phyloP scores from a whole-genome alignment of 1,140 invertebrate species.

The Bathynomus jamesi region DNA sequence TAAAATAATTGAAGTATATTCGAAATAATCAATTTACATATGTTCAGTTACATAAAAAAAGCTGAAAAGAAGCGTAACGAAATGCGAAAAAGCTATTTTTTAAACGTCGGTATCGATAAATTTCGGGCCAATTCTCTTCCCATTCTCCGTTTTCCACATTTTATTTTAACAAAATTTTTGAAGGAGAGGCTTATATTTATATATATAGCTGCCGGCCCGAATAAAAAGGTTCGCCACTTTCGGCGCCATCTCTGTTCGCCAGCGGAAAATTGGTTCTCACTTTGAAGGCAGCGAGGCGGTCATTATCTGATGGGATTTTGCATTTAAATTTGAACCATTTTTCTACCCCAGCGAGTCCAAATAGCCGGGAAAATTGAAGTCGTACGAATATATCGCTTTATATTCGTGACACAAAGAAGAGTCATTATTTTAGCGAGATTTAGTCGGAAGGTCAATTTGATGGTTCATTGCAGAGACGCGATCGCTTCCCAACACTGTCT shows the following conservation, averaged over 20 bases:
- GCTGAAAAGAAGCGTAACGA: too few relatives aligned
- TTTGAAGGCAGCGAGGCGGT: conserved; percentile 33
- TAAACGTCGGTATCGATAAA: too few relatives aligned
- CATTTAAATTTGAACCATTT: conserved; percentile 38
- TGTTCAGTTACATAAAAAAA: too few relatives aligned
- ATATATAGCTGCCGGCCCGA: conserved; percentile 6
- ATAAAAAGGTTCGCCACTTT: conserved; percentile 20
- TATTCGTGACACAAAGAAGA: conserved; percentile 36
- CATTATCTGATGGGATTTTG: conserved; percentile 39
- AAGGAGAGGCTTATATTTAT: conserved; percentile 1
- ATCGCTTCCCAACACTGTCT: not conserved
- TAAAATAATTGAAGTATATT: too few relatives aligned
- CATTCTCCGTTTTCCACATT: too few relatives aligned
- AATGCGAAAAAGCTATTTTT: too few relatives aligned
- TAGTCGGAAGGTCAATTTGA: conserved; percentile 24
- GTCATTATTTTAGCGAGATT: conserved; percentile 34
- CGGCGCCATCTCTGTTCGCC: conserved; percentile 30
- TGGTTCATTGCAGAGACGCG: conserved; percentile 7
- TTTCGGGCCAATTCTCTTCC: too few relatives aligned
- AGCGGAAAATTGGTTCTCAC: conserved; percentile 38
- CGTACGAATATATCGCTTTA: conserved; percentile 37
- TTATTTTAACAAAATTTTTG: not conserved
- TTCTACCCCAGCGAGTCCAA: conserved; percentile 37
- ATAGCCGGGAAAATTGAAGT: conserved; percentile 38
- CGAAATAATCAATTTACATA: too few relatives aligned